Conservation (phyloP, 2,797 vertebrate genomes). For the Anisognathus igniventris region DNA sequence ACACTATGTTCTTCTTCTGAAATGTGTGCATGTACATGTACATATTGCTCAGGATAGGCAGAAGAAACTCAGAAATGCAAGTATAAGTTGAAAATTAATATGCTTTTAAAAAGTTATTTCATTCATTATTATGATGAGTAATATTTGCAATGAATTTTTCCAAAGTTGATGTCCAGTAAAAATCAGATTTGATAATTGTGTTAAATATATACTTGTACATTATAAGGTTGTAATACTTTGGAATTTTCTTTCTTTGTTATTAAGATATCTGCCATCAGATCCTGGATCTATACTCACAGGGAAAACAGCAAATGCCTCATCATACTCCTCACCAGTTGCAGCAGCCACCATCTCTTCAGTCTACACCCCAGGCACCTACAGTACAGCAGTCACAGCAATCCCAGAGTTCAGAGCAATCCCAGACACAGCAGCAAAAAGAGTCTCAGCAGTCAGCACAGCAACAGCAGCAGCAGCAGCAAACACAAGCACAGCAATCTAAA, state of each 20-base stretch:
- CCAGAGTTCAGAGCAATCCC: conserved; percentile 78
- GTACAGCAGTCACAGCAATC: conserved; percentile 64
- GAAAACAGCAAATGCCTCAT: conserved; percentile 95
- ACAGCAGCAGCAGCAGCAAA: conserved; percentile 58
- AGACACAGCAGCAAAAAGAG: conserved; percentile 81
- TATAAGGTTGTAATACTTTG: background rate
- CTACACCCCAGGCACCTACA: conserved; percentile 68
- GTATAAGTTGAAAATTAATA: background rate
- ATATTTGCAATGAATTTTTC: background rate
- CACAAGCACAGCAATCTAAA: conserved; percentile 82
- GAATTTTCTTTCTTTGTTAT: background rate
- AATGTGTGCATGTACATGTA: background rate
- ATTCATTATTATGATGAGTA: background rate
- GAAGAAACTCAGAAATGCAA: background rate
- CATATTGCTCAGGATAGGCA: background rate
- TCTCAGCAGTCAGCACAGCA: conserved; percentile 55
- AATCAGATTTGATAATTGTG: background rate
- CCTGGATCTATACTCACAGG: conserved; percentile 95
- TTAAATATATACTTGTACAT: background rate
- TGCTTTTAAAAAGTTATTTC: background rate
- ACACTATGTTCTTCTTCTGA: background rate
- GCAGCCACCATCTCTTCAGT: conserved; percentile 73
- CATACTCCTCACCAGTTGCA: conserved; percentile 79
- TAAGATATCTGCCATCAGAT: conserved; percentile 98
- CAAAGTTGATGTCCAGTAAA: background rate